Conservation (phyloP, 2,797 vertebrate species). For the Myotis myotis region DNA sequence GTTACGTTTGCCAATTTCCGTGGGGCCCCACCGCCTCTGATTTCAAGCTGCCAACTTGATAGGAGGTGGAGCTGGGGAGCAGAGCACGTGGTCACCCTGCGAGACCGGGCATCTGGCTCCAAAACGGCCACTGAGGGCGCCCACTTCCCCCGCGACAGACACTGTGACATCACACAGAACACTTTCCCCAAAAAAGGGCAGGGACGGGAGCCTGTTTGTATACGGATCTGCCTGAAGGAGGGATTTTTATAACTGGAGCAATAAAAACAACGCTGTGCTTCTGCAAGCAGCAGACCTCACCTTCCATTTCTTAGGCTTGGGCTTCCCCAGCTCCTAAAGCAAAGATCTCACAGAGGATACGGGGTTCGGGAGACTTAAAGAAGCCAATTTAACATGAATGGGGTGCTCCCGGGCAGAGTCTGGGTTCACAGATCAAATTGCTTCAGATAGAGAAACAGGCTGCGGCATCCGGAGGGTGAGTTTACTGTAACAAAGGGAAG, state of each 20-base stretch:
- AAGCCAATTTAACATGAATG: background rate
- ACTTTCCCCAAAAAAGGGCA: background rate
- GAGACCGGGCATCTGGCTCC: accelerated
- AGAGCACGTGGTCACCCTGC: accelerated
- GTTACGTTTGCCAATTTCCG: background rate
- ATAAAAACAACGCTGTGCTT: background rate
- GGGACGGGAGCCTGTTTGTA: background rate
- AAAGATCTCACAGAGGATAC: background rate
- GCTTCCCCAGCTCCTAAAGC: background rate
- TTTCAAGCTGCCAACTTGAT: background rate
- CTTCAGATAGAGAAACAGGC: background rate
- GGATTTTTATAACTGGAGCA: background rate
- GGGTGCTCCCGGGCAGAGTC: background rate
- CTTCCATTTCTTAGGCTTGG: background rate
- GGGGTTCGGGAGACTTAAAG: background rate
- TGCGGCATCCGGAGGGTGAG: background rate
- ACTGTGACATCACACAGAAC: accelerated
- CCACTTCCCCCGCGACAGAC: accelerated
- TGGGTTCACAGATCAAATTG: background rate
- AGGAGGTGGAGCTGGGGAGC: background rate
- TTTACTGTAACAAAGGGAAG: background rate
- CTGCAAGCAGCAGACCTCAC: background rate
- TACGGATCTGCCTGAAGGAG: background rate
- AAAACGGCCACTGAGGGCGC: accelerated
- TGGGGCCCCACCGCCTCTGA: background rate